A percentile compares a stretch with the other conserved stretches of the same genome.
Evolutionary conservation across 2,888 invertebrate species (phyloP).

Genomic region (Ctena decussata): DNA sequence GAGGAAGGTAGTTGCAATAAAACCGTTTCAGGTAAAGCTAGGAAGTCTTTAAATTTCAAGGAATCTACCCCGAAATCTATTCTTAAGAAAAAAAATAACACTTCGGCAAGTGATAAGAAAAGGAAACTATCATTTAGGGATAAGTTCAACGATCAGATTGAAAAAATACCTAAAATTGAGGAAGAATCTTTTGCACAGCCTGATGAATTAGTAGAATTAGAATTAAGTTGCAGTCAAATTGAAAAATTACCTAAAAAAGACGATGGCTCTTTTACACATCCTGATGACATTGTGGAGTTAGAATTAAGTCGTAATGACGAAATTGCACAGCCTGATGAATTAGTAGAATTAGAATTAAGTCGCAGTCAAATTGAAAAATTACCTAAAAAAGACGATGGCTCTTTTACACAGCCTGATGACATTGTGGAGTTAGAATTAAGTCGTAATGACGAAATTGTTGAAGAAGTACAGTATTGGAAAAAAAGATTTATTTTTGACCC

Average conservation of each 20-base stretch:
- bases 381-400: not conserved
- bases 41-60: not conserved
- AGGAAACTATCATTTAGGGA: not conserved
- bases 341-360: too few relatives aligned
- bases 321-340: too few relatives aligned
- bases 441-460: not conserved
- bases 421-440: not conserved
- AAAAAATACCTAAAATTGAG: constrained; percentile 14
- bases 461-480: not conserved
- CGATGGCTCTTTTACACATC: too few relatives aligned
- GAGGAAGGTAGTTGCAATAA: not conserved
- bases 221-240: not conserved
- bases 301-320: not conserved
- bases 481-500: not conserved
- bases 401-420: not conserved
- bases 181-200: not conserved
- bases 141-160: not conserved
- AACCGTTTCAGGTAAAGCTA: not conserved
- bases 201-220: too few relatives aligned
- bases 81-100: not conserved
- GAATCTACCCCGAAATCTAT: constrained; percentile 16
- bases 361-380: not conserved
- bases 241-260: not conserved
- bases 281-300: not conserved
- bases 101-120: not conserved